phyloP scores from a whole-genome alignment of 2,113 vertebrate genomes.

The Bos indicus region DNA sequence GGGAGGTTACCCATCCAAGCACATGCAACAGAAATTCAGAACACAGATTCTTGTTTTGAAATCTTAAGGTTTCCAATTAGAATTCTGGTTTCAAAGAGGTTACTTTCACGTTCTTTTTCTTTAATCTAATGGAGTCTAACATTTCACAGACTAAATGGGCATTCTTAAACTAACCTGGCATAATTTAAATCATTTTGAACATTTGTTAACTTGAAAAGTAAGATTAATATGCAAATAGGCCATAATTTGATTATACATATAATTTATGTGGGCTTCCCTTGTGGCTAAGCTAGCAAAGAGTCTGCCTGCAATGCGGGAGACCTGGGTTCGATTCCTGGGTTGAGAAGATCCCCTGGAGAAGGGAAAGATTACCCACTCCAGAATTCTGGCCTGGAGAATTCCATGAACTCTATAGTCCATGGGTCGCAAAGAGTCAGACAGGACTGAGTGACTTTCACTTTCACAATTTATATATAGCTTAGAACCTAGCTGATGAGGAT shows the following conservation, averaged over 20 bases:
- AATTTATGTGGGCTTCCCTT: not conserved
- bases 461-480: not conserved
- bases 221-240: not conserved
- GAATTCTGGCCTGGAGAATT: not conserved
- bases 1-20: not conserved
- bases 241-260: not conserved
- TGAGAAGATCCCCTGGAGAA: not conserved
- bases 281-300: not conserved
- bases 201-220: conserved; percentile 14
- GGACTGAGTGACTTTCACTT: not conserved
- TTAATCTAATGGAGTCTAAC: not conserved
- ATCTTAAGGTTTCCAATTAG: not conserved
- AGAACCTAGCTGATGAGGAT: not conserved
- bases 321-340: not conserved
- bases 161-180: not conserved
- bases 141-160: not conserved
- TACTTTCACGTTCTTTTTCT: not conserved
- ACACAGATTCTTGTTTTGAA: conserved; percentile 11
- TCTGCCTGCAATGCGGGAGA: not conserved
- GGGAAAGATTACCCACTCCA: not conserved
- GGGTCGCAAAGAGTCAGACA: not conserved
- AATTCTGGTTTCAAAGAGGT: conserved; percentile 18
- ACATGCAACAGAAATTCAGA: conserved; percentile 5
- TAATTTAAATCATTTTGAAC: not conserved
- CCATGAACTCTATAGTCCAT: not conserved